Evolutionary conservation across 2,113 vertebrate genomes (phyloP).

Genomic region (Pomatostomus ruficeps): DNA sequence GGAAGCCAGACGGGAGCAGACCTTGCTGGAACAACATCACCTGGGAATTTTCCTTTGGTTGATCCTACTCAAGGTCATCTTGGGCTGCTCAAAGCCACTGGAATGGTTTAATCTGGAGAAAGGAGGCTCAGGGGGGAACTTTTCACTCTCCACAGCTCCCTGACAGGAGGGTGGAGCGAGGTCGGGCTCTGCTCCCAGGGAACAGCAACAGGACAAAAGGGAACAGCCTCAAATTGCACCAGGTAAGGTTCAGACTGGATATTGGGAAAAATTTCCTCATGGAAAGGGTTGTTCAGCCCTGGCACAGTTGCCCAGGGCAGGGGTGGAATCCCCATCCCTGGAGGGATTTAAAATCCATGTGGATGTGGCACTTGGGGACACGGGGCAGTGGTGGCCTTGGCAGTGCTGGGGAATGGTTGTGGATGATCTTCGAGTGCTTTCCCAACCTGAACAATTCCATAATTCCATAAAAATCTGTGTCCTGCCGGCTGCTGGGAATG

Average conservation of each 20-base stretch:
- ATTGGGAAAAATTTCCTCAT: not conserved
- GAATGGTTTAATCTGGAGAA: not conserved
- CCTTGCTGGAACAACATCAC: not conserved
- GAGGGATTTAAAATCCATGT: accelerated
- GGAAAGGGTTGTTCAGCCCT: not conserved
- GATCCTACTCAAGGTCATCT: not conserved
- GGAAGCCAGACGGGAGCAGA: not conserved
- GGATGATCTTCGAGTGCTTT: not conserved
- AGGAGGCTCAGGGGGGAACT: not conserved
- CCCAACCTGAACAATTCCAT: not conserved
- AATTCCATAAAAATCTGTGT: not conserved
- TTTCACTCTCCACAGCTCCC: not conserved
- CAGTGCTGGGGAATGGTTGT: not conserved
- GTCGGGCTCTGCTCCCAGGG: not conserved
- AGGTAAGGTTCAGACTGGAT: not conserved
- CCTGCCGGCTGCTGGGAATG: not conserved
- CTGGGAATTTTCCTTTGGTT: not conserved
- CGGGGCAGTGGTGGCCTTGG: accelerated
- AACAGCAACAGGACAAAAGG: not conserved
- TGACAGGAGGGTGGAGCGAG: not conserved
- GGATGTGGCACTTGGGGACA: not conserved
- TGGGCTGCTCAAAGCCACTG: not conserved
- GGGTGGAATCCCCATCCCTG: not conserved
- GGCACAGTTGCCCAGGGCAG: not conserved
- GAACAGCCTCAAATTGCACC: accelerated